Evolutionary conservation across 2,888 invertebrate species (phyloP).

Genomic region (Xestoiulus laeticollis): DNA sequence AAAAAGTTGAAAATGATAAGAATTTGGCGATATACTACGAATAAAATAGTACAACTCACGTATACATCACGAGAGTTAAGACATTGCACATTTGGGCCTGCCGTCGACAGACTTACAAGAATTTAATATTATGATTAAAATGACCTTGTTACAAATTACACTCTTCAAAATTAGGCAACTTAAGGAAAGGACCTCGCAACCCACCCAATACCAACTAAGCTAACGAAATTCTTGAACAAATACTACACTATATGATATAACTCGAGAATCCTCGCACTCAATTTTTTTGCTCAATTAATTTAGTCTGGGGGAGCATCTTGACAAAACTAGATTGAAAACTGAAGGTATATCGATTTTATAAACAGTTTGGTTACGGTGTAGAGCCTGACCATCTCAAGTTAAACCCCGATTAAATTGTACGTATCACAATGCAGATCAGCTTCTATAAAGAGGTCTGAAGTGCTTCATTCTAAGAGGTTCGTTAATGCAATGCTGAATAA

Average conservation of each 20-base stretch:
- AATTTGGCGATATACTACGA: conserved; percentile 7
- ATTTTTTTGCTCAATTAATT: neutral
- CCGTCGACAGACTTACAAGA: neutral
- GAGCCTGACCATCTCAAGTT: neutral
- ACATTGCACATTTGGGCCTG: conserved; percentile 39
- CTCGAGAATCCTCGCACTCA: neutral
- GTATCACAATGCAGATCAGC: conserved; percentile 35
- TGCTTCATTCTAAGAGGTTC: conserved; percentile 9
- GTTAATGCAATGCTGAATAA: neutral
- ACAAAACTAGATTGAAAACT: neutral
- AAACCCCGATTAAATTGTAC: conserved; percentile 1
- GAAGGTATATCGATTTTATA: neutral
- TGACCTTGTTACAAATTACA: conserved; percentile 23
- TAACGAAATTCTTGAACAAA: neutral
- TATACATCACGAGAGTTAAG: conserved; percentile 19
- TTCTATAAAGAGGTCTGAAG: neutral
- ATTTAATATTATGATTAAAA: conserved; percentile 8
- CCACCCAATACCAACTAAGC: neutral
- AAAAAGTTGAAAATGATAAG: neutral
- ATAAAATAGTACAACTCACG: conserved; percentile 33
- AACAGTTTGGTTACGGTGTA: neutral
- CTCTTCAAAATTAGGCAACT: conserved; percentile 27
- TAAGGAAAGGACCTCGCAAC: neutral
- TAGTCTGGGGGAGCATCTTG: neutral
- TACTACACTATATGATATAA: neutral